Percentiles rank a stretch among this genome's conserved stretches.
These are phyloP conservation scores for Xiphophorus couchianus DNA, from an alignment of 2,113 vertebrate species.

Conservation along the genomic window DNA sequence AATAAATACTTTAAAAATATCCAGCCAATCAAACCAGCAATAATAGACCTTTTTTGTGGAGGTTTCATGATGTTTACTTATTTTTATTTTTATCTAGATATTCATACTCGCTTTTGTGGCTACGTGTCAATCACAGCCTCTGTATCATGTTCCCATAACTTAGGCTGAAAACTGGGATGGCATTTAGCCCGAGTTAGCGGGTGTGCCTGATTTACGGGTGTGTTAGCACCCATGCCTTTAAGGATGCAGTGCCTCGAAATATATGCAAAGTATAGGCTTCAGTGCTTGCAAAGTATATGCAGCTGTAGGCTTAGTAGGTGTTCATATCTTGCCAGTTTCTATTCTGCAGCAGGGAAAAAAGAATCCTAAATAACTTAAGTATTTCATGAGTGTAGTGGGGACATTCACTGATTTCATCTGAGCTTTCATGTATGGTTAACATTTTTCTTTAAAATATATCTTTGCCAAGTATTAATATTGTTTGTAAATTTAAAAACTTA, in stretches of 20 bases:
- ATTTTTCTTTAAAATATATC: conserved; percentile 28
- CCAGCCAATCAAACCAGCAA: conserved; percentile 64
- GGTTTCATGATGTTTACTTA: conserved; percentile 59
- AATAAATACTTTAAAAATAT: conserved; percentile 65
- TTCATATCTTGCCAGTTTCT: conserved; percentile 18
- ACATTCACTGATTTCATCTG: conserved; percentile 23
- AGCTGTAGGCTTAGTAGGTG: conserved; percentile 49
- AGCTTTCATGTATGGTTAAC: conserved; percentile 39
- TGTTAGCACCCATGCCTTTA: conserved; percentile 60
- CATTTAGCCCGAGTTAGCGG: background rate
- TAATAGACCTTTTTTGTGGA: conserved; percentile 36
- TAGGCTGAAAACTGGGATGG: conserved; percentile 23
- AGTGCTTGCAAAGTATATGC: conserved; percentile 60
- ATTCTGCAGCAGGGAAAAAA: conserved; percentile 7
- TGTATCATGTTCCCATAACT: conserved; percentile 45
- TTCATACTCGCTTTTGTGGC: conserved; percentile 49
- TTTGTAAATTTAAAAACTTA: background rate
- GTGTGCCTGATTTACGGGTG: conserved; percentile 1
- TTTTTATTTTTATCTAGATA: conserved; percentile 39
- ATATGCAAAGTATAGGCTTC: conserved; percentile 64
- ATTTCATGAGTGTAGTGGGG: conserved; percentile 35
- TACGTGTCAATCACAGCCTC: conserved; percentile 56
- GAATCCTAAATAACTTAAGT: background rate
- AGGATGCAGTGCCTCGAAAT: conserved; percentile 73
- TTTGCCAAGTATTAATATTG: conserved; percentile 26